A percentile compares a stretch with the other conserved stretches of the same genome.
Conservation (phyloP, 2,113 vertebrate species). For the Syrrhaptes paradoxus region DNA sequence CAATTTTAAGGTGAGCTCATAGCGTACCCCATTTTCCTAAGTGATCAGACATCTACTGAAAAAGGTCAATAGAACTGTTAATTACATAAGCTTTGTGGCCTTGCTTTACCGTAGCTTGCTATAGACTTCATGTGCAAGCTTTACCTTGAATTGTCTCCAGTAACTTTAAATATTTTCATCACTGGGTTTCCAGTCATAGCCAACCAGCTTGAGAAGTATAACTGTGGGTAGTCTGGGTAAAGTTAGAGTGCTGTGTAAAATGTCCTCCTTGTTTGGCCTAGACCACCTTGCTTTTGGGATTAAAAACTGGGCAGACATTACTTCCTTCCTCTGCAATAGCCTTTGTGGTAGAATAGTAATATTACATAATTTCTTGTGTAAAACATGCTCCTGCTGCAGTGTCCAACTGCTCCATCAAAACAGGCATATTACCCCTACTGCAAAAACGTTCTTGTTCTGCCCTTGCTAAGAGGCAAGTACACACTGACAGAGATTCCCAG, state of each 20-base stretch:
- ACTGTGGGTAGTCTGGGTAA: neutral
- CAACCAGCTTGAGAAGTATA: neutral
- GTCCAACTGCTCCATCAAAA: neutral
- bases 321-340: neutral
- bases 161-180: neutral
- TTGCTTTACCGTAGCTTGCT: neutral
- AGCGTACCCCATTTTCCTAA: neutral
- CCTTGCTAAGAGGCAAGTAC: neutral
- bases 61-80: neutral
- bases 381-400: neutral
- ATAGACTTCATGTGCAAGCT: neutral
- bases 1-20: slow-evolving; percentile 25
- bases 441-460: neutral
- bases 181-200: neutral
- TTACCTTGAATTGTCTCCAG: neutral
- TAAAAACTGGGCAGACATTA: neutral
- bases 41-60: slow-evolving; percentile 6
- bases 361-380: neutral
- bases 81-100: neutral
- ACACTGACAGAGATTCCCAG: neutral
- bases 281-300: neutral
- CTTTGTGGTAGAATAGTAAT: neutral
- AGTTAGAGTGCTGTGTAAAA: neutral
- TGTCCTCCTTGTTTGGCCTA: neutral
- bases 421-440: neutral